phyloP scores from a whole-genome alignment of 1,140 invertebrate species.

The Tribolium castaneum region DNA sequence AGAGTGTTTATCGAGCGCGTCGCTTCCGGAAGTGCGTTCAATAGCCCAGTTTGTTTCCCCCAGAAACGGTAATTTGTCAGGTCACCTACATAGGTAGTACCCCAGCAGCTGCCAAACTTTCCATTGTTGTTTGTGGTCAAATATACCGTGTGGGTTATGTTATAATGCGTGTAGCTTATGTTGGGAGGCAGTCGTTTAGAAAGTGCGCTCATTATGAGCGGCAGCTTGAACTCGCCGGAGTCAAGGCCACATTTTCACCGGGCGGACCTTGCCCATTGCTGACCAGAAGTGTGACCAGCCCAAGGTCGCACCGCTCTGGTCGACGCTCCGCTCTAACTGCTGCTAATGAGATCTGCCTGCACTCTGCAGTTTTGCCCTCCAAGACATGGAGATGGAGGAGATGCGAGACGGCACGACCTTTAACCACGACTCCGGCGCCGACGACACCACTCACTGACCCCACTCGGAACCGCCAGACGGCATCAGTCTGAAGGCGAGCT shows the following conservation, averaged over 20 bases:
- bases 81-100: neutral
- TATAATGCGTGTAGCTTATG: neutral
- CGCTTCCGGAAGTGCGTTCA: neutral
- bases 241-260: constrained; percentile 61
- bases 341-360: constrained; percentile 35
- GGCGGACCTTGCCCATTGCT: constrained; percentile 58
- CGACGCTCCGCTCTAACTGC: constrained; percentile 34
- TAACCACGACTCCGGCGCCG: neutral
- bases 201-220: constrained; percentile 56
- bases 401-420: neutral
- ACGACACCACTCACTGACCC: neutral
- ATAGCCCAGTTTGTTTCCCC: neutral
- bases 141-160: neutral
- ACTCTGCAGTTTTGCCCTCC: neutral
- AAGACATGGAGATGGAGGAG: no score
- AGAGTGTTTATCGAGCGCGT: no score
- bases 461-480: neutral
- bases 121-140: neutral
- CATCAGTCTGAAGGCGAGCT: neutral
- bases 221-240: constrained; percentile 53
- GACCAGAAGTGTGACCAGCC: constrained; percentile 61
- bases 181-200: constrained; percentile 51
- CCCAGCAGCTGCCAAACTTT: constrained; percentile 13
- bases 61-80: neutral
- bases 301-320: constrained; percentile 54